Evolutionary conservation across 2,888 invertebrate genomes (phyloP).

Genomic region (Amphimallon solstitiale): DNA sequence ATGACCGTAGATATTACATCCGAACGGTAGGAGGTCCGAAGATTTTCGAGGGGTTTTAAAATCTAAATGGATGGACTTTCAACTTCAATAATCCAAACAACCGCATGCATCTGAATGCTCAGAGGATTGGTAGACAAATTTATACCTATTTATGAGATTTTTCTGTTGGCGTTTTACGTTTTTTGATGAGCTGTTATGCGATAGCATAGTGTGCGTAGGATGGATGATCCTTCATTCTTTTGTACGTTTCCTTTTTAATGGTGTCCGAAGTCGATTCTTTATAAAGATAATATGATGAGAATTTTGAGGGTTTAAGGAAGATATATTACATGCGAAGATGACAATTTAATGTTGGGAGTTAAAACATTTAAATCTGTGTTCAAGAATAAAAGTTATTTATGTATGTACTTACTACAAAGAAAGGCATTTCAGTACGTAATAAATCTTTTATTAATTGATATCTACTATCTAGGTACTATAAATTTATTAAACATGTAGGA

Average conservation of each 20-base stretch:
- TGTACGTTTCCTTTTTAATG: no score
- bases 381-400: no score
- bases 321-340: not conserved
- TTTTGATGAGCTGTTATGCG: not conserved
- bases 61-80: slow-evolving; percentile 11
- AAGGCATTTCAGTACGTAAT: no score
- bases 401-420: no score
- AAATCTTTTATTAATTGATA: no score
- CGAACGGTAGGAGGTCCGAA: slow-evolving; percentile 21
- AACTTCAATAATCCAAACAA: slow-evolving; percentile 21
- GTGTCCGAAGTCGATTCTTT: no score
- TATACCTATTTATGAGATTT: not conserved
- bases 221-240: no score
- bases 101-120: not conserved
- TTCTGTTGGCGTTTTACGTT: not conserved
- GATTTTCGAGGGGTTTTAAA: slow-evolving; percentile 5
- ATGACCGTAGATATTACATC: not conserved
- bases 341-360: not conserved
- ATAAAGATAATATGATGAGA: no score
- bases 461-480: no score
- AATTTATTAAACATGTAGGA: no score
- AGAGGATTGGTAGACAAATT: slow-evolving; percentile 1
- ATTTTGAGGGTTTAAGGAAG: not conserved
- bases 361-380: not conserved
- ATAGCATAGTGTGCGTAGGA: no score